Evolutionary conservation across 1,140 invertebrate genomes (phyloP).

Genomic region (Drosophila obscura): DNA sequence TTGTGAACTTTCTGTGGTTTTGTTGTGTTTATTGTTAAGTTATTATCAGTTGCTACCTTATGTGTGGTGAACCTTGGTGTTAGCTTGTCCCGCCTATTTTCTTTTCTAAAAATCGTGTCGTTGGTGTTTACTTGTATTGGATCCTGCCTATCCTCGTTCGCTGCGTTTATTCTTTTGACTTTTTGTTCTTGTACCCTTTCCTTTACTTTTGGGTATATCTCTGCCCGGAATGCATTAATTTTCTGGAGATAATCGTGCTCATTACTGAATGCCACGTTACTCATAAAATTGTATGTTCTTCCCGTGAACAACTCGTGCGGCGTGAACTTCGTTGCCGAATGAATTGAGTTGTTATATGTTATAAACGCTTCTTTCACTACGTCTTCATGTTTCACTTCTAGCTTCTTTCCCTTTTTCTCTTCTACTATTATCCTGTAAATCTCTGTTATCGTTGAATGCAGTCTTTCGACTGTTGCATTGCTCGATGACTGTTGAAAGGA

Average conservation of each 20-base stretch:
- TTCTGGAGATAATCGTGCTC: conserved; percentile 10
- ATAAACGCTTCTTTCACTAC: too few relatives aligned
- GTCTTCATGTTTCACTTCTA: too few relatives aligned
- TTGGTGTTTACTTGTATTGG: neutral
- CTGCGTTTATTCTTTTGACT: too few relatives aligned
- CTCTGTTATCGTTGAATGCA: conserved; percentile 3
- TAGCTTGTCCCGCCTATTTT: conserved; percentile 5
- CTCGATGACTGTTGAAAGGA: neutral
- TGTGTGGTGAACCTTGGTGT: neutral
- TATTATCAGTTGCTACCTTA: neutral
- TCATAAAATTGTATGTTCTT: neutral
- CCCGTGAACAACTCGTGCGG: neutral
- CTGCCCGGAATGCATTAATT: conserved; percentile 4
- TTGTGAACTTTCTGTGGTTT: neutral
- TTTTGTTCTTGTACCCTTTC: neutral
- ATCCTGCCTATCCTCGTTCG: neutral
- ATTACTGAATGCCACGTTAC: neutral
- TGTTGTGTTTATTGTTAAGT: neutral
- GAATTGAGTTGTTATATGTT: neutral
- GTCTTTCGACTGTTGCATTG: neutral
- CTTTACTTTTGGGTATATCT: neutral
- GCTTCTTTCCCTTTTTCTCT: too few relatives aligned
- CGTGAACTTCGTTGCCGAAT: neutral
- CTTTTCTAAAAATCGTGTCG: neutral
- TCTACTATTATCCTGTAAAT: neutral